Conservation (phyloP, 2,888 invertebrate genomes). For the Cantharis lateralis region DNA sequence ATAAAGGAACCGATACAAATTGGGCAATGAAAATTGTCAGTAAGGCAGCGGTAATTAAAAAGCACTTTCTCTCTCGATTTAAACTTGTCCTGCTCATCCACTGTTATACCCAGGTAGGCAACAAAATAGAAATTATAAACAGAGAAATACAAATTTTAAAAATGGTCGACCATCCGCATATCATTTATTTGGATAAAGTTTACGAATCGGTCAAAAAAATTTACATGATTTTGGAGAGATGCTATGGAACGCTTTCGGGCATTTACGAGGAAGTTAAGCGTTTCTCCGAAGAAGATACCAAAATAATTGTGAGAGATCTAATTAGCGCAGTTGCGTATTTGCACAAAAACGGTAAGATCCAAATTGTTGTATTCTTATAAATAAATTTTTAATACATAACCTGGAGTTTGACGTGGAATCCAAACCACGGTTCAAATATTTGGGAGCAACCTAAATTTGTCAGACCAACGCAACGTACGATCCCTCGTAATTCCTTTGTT, state of each 20-base stretch:
- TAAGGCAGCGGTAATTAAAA: constrained; percentile 46
- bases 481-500: background rate
- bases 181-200: constrained; percentile 60
- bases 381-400: no score
- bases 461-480: no score
- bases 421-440: no score
- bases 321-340: constrained; percentile 54
- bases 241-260: constrained; percentile 57
- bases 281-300: constrained; percentile 49
- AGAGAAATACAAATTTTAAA: constrained; percentile 62
- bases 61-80: constrained; percentile 2
- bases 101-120: constrained; percentile 8
- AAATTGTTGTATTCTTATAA: no score
- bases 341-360: constrained; percentile 53
- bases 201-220: constrained; percentile 61
- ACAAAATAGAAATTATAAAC: constrained; percentile 53
- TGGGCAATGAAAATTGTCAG: constrained; percentile 58
- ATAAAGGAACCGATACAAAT: constrained; percentile 45
- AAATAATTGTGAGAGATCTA: constrained; percentile 50
- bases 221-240: constrained; percentile 61
- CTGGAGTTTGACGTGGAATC: no score
- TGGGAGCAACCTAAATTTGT: no score
- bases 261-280: constrained; percentile 48
- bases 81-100: background rate
- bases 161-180: constrained; percentile 61